Evolutionary conservation across 1,140 invertebrate species (phyloP), one percentile per base, ranked within the genome.

Genomic region (Calliphora vicina): DNA sequence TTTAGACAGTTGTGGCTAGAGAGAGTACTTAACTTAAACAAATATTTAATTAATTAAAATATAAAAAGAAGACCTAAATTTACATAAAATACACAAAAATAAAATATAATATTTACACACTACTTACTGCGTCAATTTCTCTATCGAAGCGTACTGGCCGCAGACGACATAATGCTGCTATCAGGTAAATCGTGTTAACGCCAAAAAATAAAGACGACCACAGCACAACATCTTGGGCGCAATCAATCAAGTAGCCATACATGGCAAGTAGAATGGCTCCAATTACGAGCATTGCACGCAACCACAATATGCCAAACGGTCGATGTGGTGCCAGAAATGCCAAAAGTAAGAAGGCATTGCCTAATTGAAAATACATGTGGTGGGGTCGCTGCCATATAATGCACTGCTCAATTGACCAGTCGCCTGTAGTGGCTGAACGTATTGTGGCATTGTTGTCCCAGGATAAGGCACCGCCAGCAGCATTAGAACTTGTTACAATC

Each of bases 121-220:
- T n/a, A n/a, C 91, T 92, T 90, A 96, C 95, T 93, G 96, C 94
- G 91, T 97, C 96, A 86, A 97, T 94, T 91, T 97, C 96, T 87
- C 94, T 94, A 83, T 95, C 94, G 88, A 97, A 97, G 88, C 94
- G 95, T 83, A 97, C 94, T 13, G 96, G 96, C 86, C 96, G 93
- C 86, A 97, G 92, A 84, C 94, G 94, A 91, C 96, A 97, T 84
- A 97, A 93, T 85, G 97, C 93, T 85, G 95, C 93, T 86, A 95
- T 93, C 83, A 96, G 93, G 91, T 97, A 96, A 86, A 97, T 91
- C 85, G 96, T 93, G 92, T 97, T 97, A 88, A 97, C 95, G 85
- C 93, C 91, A 86, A 97, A 93, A 91, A 97, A 97, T 57, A 94
- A 93, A 86, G 94, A 93, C 88, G 97, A 97, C 97, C 97, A 97